Evolutionary conservation across 1,140 invertebrate genomes (phyloP), one percentile per base, ranked within the genome.

Genomic region (Zaprionus camerounensis): DNA sequence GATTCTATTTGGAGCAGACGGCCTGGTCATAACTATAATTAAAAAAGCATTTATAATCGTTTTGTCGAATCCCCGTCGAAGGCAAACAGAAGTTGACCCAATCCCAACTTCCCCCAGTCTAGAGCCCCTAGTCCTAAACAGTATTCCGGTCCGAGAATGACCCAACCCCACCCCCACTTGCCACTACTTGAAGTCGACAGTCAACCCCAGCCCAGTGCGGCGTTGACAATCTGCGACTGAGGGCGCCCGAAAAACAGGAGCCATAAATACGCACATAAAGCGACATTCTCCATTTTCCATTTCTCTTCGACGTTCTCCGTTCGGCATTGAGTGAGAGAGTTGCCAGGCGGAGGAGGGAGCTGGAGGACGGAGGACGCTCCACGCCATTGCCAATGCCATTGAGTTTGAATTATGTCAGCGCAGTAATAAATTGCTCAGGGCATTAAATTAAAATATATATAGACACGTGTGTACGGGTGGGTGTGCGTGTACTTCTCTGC

Each of bases 321-420:
- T 44, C 58, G 17, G 46, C 20, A 12, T 51, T 51, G 46, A 49
- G 46, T 20, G 17, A 51, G 46, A 34, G 9, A 34, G 7, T 9
- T 2, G 28, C 28, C 9, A 4, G 20, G 20, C 20, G 20, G n/a
- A 51, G 4, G 11, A 11, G 11, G n/a, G 7, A n/a, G 15, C 38
- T 20, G 20, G 11, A 13, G 20, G 31, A 13, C 3, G 31, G 28
- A 46, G 66, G 49, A 62, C 34, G 53, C 62, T 41, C 78, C 56
- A 75, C 56, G 63, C 76, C 71, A 46, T 46, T 46, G 46, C 46
- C 46, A 76, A 57, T 71, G 80, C 74, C 81, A 83, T 83, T 83
- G 76, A 82, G 76, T 80, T 83, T 83, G 81, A 83, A 83, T 83
- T 82, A 83, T 83, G 80, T 82, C 81, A 82, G 80, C 81, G 81